Conservation (phyloP, 2,113 vertebrate species). For the Etheostoma cragini region DNA sequence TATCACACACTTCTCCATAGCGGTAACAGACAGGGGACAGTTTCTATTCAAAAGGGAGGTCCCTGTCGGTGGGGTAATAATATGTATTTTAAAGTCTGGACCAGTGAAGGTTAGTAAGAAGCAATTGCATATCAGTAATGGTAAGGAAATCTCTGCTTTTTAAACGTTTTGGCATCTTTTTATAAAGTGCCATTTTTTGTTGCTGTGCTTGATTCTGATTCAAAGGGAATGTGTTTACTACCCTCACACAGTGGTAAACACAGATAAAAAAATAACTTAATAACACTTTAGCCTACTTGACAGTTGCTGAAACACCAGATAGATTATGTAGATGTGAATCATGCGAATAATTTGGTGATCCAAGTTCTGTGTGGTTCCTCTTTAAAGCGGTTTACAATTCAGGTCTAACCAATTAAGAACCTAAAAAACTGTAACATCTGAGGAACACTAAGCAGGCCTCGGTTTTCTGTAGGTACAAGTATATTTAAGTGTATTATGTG, state of each 20-base stretch:
- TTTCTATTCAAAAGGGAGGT: slow-evolving; percentile 5
- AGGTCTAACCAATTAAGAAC: not conserved
- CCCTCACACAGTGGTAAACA: not conserved
- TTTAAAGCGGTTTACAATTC: slow-evolving; percentile 6
- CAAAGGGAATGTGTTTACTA: slow-evolving; percentile 7
- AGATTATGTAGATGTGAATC: slow-evolving; percentile 10
- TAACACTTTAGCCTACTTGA: not conserved
- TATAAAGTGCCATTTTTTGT: not conserved
- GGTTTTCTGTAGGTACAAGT: not conserved
- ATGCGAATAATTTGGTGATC: slow-evolving; percentile 8
- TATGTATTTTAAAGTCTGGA: not conserved
- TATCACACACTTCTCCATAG: slow-evolving; percentile 40
- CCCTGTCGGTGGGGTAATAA: not conserved
- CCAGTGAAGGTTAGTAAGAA: slow-evolving; percentile 20
- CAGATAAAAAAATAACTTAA: not conserved
- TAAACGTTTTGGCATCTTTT: not conserved
- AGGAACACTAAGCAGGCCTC: not conserved
- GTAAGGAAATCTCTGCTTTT: slow-evolving; percentile 38
- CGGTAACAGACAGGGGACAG: not conserved
- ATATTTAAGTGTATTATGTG: not conserved
- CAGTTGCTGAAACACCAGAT: not conserved
- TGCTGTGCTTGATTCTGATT: slow-evolving; percentile 6
- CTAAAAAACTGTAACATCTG: not conserved
- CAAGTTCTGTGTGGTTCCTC: not conserved
- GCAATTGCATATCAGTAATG: slow-evolving; percentile 15